A percentile compares a stretch with the other conserved stretches of the same genome.
Conservation (phyloP, 2,888 invertebrate genomes). For the Prosapia bicincta region DNA sequence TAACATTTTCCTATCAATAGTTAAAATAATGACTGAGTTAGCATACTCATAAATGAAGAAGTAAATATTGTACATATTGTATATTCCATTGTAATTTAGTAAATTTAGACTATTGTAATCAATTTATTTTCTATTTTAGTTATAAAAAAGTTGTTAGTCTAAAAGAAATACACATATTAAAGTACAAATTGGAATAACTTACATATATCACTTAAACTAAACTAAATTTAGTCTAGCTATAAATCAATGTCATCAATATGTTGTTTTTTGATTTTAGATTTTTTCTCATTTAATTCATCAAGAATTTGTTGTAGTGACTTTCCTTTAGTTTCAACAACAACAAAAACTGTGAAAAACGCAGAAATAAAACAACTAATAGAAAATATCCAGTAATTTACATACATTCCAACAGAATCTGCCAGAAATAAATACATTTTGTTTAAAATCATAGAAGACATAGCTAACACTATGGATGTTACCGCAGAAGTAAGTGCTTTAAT, state of each 20-base stretch:
- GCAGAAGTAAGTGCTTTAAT: conserved; percentile 60
- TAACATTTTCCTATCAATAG: no score
- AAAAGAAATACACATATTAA: no score
- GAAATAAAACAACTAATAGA: conserved; percentile 57
- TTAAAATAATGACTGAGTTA: no score
- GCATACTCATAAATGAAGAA: no score
- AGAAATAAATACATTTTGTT: conserved; percentile 58
- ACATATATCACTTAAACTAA: no score
- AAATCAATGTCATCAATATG: not conserved
- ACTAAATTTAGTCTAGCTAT: not conserved
- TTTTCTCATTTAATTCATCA: conserved; percentile 50
- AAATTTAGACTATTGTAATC: no score
- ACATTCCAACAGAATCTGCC: conserved; percentile 56
- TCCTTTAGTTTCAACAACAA: conserved; percentile 68
- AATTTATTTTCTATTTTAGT: no score
- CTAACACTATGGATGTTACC: conserved; percentile 54
- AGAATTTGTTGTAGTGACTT: conserved; percentile 67
- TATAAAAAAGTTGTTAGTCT: no score
- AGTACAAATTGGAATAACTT: no score
- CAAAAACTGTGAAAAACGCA: conserved; percentile 55
- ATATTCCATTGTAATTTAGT: no score
- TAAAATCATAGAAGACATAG: conserved; percentile 55
- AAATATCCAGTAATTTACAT: conserved; percentile 64
- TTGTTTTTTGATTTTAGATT: not conserved
- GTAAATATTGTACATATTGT: no score